Percentiles rank a stretch among this genome's conserved stretches.
Conservation (phyloP, 2,888 invertebrate genomes). For the Tineola bisselliella region DNA sequence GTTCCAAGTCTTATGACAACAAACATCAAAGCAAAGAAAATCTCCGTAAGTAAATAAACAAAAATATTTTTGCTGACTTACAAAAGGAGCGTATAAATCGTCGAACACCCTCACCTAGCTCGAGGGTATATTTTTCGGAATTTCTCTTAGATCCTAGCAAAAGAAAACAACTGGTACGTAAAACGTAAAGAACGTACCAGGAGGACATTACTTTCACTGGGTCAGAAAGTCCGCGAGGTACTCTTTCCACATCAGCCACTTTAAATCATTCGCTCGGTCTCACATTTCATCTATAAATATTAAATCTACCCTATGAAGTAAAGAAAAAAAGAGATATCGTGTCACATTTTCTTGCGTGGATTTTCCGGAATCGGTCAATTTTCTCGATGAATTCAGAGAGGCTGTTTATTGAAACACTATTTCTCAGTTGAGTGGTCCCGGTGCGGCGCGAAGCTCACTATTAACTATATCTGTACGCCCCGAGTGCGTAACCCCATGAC, state of each 20-base stretch:
- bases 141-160: conserved; percentile 36
- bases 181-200: conserved; percentile 43
- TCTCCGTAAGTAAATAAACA: conserved; percentile 60
- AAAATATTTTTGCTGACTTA: conserved; percentile 51
- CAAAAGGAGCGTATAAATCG: conserved; percentile 57
- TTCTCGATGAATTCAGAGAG: conserved; percentile 55
- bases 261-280: conserved; percentile 64
- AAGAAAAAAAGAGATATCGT: conserved; percentile 56
- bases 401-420: conserved; percentile 64
- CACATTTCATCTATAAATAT: conserved; percentile 67
- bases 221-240: conserved; percentile 64
- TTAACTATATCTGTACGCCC: conserved; percentile 27
- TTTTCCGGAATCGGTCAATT: conserved; percentile 64
- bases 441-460: conserved; percentile 29
- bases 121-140: conserved; percentile 44
- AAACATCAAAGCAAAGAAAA: conserved; percentile 56
- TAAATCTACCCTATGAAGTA: conserved; percentile 59
- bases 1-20: conserved; percentile 33
- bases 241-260: conserved; percentile 64
- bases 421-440: conserved; percentile 50
- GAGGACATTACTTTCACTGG: conserved; percentile 58
- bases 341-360: conserved; percentile 56
- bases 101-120: conserved; percentile 47
- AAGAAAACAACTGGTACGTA: conserved; percentile 62
- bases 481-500: background rate